A percentile compares a stretch with the other conserved stretches of the same genome.
Evolutionary conservation across 2,888 invertebrate genomes (phyloP).

Genomic region (Leuctra nigra): DNA sequence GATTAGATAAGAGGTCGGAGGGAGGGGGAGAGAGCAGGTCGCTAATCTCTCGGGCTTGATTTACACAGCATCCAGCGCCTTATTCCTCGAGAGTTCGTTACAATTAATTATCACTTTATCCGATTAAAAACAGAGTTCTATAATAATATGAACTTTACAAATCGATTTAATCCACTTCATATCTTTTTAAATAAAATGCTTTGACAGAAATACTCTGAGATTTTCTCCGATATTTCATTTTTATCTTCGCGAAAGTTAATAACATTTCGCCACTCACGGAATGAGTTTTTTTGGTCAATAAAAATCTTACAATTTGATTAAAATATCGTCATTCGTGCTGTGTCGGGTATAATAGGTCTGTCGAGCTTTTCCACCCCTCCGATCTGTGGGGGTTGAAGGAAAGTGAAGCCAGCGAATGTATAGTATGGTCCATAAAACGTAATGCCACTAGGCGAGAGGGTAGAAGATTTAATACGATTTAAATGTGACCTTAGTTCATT

Average conservation of each 20-base stretch:
- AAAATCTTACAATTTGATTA: slow-evolving; percentile 3
- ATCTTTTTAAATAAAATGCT: not conserved
- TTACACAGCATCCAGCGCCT: not conserved
- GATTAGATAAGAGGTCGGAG: slow-evolving; percentile 11
- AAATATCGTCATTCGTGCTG: not conserved
- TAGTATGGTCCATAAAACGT: slow-evolving; percentile 13
- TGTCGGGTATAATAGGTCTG: not conserved
- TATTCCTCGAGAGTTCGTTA: not conserved
- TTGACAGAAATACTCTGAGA: not conserved
- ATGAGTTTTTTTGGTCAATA: slow-evolving; percentile 6
- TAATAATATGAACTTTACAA: not conserved
- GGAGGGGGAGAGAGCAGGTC: slow-evolving; percentile 1
- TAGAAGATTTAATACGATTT: slow-evolving; percentile 17
- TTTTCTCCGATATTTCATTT: not conserved
- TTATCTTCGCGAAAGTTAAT: not conserved
- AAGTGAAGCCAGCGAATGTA: not conserved
- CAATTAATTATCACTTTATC: slow-evolving; percentile 6
- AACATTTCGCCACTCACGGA: slow-evolving; percentile 3
- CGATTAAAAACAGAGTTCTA: not conserved
- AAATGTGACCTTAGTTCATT: slow-evolving; percentile 13
- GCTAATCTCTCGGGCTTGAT: slow-evolving; percentile 16
- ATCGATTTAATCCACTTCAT: not conserved
- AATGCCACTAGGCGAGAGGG: slow-evolving; percentile 2
- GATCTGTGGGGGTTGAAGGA: not conserved
- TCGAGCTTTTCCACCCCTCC: not conserved